Evolutionary conservation across 2,888 invertebrate genomes (phyloP).

Genomic region (Drosophila prolongata): DNA sequence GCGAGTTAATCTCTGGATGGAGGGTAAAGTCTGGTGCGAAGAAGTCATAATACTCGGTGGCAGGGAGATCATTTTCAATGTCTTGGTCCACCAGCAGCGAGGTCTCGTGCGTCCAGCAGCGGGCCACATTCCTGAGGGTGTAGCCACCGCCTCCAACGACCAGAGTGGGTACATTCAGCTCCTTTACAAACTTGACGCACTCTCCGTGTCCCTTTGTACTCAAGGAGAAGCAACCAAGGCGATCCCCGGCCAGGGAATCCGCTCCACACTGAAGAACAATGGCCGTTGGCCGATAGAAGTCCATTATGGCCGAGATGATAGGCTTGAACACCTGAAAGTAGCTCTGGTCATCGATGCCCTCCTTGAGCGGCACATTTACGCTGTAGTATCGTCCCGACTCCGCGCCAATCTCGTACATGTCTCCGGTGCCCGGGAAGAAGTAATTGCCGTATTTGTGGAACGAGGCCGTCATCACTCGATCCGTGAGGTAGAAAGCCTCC

Average conservation of each 20-base stretch:
- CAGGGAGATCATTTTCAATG: conserved; percentile 97
- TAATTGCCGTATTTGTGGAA: conserved; percentile 99
- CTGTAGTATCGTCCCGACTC: conserved; percentile 98
- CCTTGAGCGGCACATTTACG: conserved; percentile 98
- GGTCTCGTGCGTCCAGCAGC: conserved; percentile 99
- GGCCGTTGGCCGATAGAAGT: conserved; percentile 97
- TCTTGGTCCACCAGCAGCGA: conserved; percentile 96
- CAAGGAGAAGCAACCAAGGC: conserved; percentile 97
- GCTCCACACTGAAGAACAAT: conserved; percentile 99
- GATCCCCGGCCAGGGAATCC: conserved; percentile 97
- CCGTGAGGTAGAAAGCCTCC: conserved; percentile 98
- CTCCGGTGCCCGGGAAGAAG: conserved; percentile 99
- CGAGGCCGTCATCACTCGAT: conserved; percentile 99
- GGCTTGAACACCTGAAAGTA: conserved; percentile 98
- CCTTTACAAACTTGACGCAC: conserved; percentile 98
- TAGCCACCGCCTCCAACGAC: conserved; percentile 95
- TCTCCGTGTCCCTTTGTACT: conserved; percentile 98
- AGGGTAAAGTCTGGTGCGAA: conserved; percentile 98
- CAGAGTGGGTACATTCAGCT: conserved; percentile 94
- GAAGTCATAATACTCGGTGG: conserved; percentile 98
- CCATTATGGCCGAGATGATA: conserved; percentile 96
- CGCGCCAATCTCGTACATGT: conserved; percentile 99
- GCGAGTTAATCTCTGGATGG: conserved; percentile 95
- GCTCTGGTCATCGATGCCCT: conserved; percentile 97
- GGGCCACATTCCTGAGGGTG: conserved; percentile 97